Evolutionary conservation across 2,888 invertebrate species (phyloP).

Genomic region (Plebejus anna): DNA sequence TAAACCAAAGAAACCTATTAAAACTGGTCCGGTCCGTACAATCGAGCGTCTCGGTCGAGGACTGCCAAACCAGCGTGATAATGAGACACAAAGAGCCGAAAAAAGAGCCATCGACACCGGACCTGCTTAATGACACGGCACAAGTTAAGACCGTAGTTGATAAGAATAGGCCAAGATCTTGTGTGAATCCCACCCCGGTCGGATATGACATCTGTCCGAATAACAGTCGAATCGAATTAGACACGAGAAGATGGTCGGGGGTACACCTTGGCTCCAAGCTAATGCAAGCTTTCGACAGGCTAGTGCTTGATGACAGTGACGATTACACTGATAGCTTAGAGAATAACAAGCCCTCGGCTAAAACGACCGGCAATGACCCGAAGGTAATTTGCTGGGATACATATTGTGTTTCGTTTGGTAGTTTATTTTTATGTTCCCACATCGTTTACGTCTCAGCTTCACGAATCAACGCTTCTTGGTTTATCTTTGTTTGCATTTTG

Average conservation of each 20-base stretch:
- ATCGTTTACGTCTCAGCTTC: constrained; percentile 30
- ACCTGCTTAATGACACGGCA: constrained; percentile 78
- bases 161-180: constrained; percentile 84
- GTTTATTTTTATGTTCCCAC: constrained; percentile 39
- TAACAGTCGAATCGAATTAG: constrained; percentile 70
- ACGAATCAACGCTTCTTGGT: constrained; percentile 28
- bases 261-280: constrained; percentile 85
- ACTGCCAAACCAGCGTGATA: constrained; percentile 73
- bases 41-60: constrained; percentile 78
- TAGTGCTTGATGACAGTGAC: constrained; percentile 83
- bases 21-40: constrained; percentile 80
- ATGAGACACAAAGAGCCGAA: constrained; percentile 74
- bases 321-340: constrained; percentile 88
- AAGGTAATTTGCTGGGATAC: constrained; percentile 69
- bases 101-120: constrained; percentile 79
- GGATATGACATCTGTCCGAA: constrained; percentile 73
- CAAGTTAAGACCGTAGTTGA: constrained; percentile 71
- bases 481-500: constrained; percentile 30
- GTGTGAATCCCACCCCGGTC: constrained; percentile 79
- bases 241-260: constrained; percentile 85
- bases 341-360: constrained; percentile 73
- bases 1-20: constrained; percentile 79
- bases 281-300: constrained; percentile 85
- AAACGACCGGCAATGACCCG: constrained; percentile 72
- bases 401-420: constrained; percentile 49